Conservation (phyloP, 2,888 invertebrate species). For the Synanthedon andrenaeformis region DNA sequence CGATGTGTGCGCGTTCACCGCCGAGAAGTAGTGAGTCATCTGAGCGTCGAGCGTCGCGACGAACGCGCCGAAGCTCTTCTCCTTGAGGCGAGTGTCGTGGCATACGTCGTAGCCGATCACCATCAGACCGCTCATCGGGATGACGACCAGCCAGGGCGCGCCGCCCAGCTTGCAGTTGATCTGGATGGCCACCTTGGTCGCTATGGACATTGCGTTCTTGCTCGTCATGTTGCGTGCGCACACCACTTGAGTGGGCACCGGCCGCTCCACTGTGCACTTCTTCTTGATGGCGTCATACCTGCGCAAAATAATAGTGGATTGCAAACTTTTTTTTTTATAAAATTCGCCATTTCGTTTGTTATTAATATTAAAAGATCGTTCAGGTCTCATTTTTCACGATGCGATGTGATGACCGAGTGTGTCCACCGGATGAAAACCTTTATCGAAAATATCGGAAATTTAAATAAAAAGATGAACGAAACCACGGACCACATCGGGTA, state of each 20-base stretch:
- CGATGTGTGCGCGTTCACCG: slow-evolving; percentile 77
- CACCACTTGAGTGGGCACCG: slow-evolving; percentile 75
- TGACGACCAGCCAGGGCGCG: slow-evolving; percentile 83
- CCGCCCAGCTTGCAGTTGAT: slow-evolving; percentile 95
- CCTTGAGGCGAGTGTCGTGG: slow-evolving; percentile 79
- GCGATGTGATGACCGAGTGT: too few species aligned
- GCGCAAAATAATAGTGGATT: too few species aligned
- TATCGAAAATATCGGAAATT: too few species aligned
- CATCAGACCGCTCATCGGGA: slow-evolving; percentile 79
- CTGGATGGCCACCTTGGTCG: slow-evolving; percentile 93
- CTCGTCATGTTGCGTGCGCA: slow-evolving; percentile 68
- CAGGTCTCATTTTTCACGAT: too few species aligned
- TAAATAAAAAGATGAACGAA: too few species aligned
- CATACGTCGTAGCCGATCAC: slow-evolving; percentile 91
- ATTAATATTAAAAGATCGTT: neutral
- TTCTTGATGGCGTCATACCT: slow-evolving; percentile 91
- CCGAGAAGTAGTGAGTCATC: slow-evolving; percentile 78
- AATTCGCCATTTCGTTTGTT: too few species aligned
- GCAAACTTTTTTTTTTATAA: too few species aligned
- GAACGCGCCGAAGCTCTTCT: slow-evolving; percentile 79
- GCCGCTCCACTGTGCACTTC: slow-evolving; percentile 80
- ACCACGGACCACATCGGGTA: too few species aligned
- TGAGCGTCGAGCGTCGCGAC: slow-evolving; percentile 76
- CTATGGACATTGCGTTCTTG: slow-evolving; percentile 81
- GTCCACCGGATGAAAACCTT: too few species aligned